Evolutionary conservation across 2,797 vertebrate species (phyloP).

Genomic region (Natrix natrix): DNA sequence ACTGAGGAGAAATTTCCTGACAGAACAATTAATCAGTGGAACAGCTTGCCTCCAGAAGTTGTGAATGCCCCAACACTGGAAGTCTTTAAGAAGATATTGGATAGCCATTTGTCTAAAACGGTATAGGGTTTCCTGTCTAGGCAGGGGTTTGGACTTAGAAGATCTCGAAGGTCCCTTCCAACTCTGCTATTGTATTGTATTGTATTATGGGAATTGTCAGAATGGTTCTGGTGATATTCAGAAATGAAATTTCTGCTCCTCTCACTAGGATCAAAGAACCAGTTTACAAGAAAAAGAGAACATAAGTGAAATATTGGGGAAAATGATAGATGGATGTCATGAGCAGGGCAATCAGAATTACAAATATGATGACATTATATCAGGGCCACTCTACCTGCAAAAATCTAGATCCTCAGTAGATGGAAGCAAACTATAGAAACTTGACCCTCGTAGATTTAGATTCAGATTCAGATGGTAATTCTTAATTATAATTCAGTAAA

Average conservation of each 20-base stretch:
- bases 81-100: too few relatives aligned
- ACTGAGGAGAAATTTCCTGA: too few relatives aligned
- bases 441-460: not conserved
- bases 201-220: not conserved
- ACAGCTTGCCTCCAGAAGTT: too few relatives aligned
- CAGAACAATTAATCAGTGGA: too few relatives aligned
- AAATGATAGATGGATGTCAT: not conserved
- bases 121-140: too few relatives aligned
- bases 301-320: not conserved
- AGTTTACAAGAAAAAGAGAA: not conserved
- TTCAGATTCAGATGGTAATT: not conserved
- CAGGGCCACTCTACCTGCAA: not conserved
- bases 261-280: not conserved
- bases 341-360: not conserved
- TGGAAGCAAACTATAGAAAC: not conserved
- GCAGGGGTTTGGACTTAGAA: too few relatives aligned
- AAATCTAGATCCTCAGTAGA: not conserved
- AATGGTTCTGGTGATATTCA: not conserved
- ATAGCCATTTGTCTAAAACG: too few relatives aligned
- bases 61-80: too few relatives aligned
- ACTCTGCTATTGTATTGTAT: too few relatives aligned
- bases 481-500: not conserved
- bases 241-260: not conserved
- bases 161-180: too few relatives aligned
- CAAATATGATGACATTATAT: not conserved